Conservation (phyloP, 2,888 invertebrate species). For the Abrostola tripartita region DNA sequence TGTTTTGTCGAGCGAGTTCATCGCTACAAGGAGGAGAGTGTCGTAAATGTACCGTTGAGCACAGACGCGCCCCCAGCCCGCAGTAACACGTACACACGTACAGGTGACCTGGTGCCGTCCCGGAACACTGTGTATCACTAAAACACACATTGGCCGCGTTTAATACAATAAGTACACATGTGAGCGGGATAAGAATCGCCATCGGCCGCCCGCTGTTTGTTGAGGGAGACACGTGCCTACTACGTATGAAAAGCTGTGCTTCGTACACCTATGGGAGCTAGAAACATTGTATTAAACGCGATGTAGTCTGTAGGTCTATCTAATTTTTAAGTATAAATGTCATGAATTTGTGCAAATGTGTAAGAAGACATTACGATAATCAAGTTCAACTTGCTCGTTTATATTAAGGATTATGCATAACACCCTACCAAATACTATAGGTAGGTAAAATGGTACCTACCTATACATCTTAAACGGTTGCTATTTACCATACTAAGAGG, state of each 20-base stretch:
- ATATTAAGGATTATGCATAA: too few relatives aligned
- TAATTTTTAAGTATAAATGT: too few relatives aligned
- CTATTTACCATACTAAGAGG: too few relatives aligned
- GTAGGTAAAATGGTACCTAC: too few relatives aligned
- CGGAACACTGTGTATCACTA: slow-evolving; percentile 25
- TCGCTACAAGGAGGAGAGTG: slow-evolving; percentile 1
- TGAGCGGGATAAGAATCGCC: slow-evolving; percentile 42
- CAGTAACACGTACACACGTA: slow-evolving; percentile 20
- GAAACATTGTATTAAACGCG: slow-evolving; percentile 29
- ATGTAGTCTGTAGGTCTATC: neutral
- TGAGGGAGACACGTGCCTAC: slow-evolving; percentile 38
- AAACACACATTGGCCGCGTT: slow-evolving; percentile 26
- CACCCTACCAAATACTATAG: too few relatives aligned
- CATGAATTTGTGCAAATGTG: too few relatives aligned
- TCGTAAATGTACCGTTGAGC: neutral
- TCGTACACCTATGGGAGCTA: slow-evolving; percentile 23
- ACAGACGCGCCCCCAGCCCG: too few relatives aligned
- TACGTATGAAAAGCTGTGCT: slow-evolving; percentile 35
- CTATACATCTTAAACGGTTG: too few relatives aligned
- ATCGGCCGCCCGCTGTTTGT: slow-evolving; percentile 36
- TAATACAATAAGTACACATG: slow-evolving; percentile 46
- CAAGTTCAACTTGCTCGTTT: too few relatives aligned
- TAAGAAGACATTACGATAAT: too few relatives aligned
- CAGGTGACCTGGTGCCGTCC: slow-evolving; percentile 1
- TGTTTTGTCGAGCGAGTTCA: neutral